Base-by-base conservation (phyloP, 2,888 invertebrate genomes). In the Geophilus truncorum region DNA sequence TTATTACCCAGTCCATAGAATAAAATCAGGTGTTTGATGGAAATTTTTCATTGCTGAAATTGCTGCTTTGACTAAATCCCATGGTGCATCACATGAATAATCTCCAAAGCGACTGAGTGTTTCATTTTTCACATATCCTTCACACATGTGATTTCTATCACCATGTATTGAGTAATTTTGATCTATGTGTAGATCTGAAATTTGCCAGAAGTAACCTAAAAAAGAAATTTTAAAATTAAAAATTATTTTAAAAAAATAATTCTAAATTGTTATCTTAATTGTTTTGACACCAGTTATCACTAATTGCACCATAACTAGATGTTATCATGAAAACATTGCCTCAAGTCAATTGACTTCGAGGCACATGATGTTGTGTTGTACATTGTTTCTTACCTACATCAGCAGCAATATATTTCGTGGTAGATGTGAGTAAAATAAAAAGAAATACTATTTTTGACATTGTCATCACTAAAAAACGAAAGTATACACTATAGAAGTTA, bases 1-100 rank as follows among this genome's bases (percentile, higher is more conserved):
- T 40, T 5, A 34, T 10, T 79, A 81, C 81, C 81, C 81, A n/a
- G 81, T 81, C 81, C 81, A 81, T 25, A 81, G 40, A 10, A 81
- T 81, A 32, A 81, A 81, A 76, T 81, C 81, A 12, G 78, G 78
- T 15, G 51, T 62, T 25, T 25, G 51, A 25, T 78, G 62, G 5
- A 77, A 79, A 21, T 28, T 28, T 40, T 25, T 21, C 81, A 81
- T 81, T 10, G 81, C 81, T n/a, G 36, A 30, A 18, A 81, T 23
- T 12, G 78, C 30, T 9, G 45, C 28, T 25, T 32, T 34, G 32
- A 78, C 21, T 57, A 81, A 57, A 34, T 78, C 36, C 21, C 30
- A 81, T 21, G 36, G 34, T 77, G 78, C 32, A 18, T 81, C 81
- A 18, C 81, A 81, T 21, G 18, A 23, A 9, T 32, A 25, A 23